Conservation (phyloP, 1,140 invertebrate species). For the Aleiodes sp. region DNA sequence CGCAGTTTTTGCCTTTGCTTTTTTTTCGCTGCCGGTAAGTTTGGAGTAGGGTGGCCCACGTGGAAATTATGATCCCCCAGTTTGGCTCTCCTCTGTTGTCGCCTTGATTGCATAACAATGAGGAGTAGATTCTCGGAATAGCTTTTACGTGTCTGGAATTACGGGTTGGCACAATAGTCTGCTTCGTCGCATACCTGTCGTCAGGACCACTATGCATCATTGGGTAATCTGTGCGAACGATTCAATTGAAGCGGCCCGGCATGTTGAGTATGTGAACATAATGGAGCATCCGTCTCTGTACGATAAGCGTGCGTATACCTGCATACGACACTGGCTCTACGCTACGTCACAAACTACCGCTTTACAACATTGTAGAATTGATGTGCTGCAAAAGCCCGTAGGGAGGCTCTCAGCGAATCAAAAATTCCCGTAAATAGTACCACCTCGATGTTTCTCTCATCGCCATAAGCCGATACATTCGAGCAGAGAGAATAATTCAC, state of each 20-base stretch:
- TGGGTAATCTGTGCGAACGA: constrained; percentile 65
- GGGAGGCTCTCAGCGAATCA: not conserved
- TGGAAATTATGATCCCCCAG: constrained; percentile 55
- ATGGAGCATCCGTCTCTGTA: constrained; percentile 63
- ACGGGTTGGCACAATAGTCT: constrained; percentile 51
- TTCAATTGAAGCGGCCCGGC: constrained; percentile 63
- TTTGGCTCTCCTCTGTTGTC: constrained; percentile 31
- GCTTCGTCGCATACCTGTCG: constrained; percentile 48
- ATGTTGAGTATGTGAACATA: constrained; percentile 65
- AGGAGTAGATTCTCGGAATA: constrained; percentile 61
- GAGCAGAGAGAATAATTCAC: not conserved
- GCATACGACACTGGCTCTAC: constrained; percentile 33
- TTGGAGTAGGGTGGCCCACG: constrained; percentile 25
- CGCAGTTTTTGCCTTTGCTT: not conserved
- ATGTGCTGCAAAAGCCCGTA: not conserved
- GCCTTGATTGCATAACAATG: constrained; percentile 64
- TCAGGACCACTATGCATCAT: constrained; percentile 60
- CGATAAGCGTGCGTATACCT: constrained; percentile 55
- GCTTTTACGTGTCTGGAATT: constrained; percentile 65
- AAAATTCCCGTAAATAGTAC: constrained; percentile 8
- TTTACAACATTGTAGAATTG: constrained; percentile 7
- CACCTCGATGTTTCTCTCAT: not conserved
- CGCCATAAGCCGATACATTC: not conserved
- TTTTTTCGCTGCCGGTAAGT: not conserved
- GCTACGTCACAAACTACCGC: not conserved